Base-by-base conservation (phyloP, 1,140 invertebrate genomes). In the Limonius californicus region DNA sequence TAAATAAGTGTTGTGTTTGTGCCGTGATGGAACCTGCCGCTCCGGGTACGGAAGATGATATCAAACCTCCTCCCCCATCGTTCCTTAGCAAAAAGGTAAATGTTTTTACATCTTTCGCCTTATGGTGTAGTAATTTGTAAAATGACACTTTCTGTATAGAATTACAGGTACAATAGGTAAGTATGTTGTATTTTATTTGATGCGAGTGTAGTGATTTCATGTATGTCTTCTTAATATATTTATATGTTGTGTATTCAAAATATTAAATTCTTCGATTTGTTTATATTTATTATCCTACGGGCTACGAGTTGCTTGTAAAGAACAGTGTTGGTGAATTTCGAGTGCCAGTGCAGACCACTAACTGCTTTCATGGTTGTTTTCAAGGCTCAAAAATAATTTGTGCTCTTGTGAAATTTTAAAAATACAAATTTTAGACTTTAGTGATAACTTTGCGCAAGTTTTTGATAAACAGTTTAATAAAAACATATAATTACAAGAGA, bases 21-120 rank as follows among this genome's bases (percentile, higher is more conserved):
- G 57, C 54, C 58, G 32, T 58, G 43, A 74, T 73, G 71, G 73
- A 74, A 61, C 73, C 73, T 20, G 64, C 64, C 15, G 72, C 73
- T 27, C 73, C 71, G 3, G 73, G 73, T 30, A 74, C 73, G 16
- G 73, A 74, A 69, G 72, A 73, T 58, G 73, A 74, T 32, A 59
- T 66, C 8, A 64, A 61, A n/a, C 54, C 63, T 35, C 56, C 65
- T 59, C 61, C 68, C 47, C 58, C 35, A 59, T 67, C 66, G 32
- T 61, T 61, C 12, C 62, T 65, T 18, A 72, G 42, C 4, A 74
- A 73, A 69, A 59, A 73, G 72, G 72, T 74, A 74, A 65, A 67
- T 62, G 11, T 14, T 39, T 39, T 39, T 14, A 59, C 19, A 39
- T 57, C 18, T 45, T 4, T 43, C n/a, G n/a, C 39, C 43, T 21